These are phyloP conservation scores for Pyrocephalus nanus DNA, from an alignment of 2,797 vertebrate genomes.

Conservation along the genomic window DNA sequence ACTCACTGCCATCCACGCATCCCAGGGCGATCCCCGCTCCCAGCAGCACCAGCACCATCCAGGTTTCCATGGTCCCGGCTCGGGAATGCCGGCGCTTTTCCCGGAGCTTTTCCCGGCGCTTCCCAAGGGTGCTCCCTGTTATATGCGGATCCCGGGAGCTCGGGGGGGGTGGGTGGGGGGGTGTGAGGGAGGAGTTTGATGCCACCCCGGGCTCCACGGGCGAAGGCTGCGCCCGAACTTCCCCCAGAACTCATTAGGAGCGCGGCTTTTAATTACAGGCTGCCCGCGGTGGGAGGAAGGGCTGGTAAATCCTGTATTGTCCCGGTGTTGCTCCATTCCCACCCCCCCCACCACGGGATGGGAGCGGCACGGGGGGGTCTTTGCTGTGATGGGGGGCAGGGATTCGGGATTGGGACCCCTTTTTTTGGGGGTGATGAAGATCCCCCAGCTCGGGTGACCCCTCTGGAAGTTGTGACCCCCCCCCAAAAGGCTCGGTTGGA, in stretches of 20 bases:
- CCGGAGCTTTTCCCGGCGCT: not conserved
- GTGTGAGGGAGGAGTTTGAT: not conserved
- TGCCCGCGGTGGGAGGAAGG: not conserved
- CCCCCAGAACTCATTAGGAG: not conserved
- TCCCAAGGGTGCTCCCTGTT: not conserved
- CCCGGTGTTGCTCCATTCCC: not conserved
- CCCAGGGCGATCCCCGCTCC: not conserved
- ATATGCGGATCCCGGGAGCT: not conserved
- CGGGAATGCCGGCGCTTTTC: not conserved
- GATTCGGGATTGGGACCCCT: not conserved
- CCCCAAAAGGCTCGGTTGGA: not conserved
- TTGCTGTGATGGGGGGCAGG: too few species aligned
- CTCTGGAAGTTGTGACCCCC: not conserved
- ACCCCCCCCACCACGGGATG: too few species aligned
- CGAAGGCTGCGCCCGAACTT: not conserved
- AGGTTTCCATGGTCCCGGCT: not conserved
- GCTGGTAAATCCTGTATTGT: constrained; percentile 48
- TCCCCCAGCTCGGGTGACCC: not conserved
- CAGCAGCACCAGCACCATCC: not conserved
- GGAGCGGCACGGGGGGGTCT: too few species aligned
- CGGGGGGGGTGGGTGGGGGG: not conserved
- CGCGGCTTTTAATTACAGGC: constrained; percentile 10
- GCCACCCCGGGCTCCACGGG: not conserved
- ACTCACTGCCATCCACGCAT: constrained; percentile 30
- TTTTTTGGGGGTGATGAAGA: too few species aligned